These are phyloP conservation scores for Mobula birostris DNA, from an alignment of 2,113 vertebrate species.

Conservation along the genomic window DNA sequence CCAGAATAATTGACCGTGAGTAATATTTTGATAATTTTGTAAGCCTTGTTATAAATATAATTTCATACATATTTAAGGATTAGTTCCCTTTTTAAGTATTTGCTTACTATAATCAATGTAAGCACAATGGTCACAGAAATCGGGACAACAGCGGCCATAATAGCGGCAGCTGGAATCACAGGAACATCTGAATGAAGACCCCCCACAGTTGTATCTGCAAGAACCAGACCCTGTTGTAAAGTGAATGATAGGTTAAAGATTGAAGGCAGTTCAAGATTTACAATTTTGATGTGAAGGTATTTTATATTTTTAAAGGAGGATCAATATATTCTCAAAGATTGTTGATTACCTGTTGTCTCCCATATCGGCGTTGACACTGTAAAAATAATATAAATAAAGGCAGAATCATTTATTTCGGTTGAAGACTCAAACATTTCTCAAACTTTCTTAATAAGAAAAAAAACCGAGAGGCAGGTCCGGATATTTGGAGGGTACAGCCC, in stretches of 20 bases:
- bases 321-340: not conserved
- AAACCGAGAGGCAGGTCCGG: no score
- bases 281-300: not conserved
- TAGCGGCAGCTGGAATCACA: not conserved
- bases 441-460: no score
- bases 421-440: no score
- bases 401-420: no score
- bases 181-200: not conserved
- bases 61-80: not conserved
- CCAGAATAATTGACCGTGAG: not conserved
- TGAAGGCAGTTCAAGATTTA: not conserved
- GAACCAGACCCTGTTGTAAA: not conserved
- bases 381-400: no score
- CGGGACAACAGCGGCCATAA: not conserved
- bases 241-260: not conserved
- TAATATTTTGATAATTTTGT: not conserved
- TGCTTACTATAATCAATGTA: not conserved
- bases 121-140: constrained; percentile 9
- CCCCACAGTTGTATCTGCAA: constrained; percentile 15
- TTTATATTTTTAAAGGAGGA: not conserved
- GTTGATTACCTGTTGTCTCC: no score
- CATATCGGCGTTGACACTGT: no score
- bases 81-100: not conserved
- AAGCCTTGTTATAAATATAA: not conserved
- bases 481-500: no score